A percentile compares a stretch with the other conserved stretches of the same genome.
phyloP scores from a whole-genome alignment of 2,888 invertebrate species.

The Drosophila parthenogenetica region DNA sequence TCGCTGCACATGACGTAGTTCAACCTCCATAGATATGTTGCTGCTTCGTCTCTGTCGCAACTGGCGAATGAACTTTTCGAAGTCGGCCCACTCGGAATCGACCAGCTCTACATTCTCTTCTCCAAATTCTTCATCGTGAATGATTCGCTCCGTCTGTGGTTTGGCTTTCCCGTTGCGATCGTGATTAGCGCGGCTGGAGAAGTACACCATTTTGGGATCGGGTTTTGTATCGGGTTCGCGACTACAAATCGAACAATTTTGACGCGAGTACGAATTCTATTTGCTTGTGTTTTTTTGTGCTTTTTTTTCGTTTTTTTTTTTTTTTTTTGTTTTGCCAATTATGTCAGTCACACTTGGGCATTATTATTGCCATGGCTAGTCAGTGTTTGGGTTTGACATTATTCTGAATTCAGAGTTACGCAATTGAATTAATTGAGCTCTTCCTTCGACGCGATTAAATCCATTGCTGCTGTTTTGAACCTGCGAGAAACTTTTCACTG shows the following conservation, averaged over 20 bases:
- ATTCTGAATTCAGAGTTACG: slow-evolving; percentile 17
- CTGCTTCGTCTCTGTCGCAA: slow-evolving; percentile 83
- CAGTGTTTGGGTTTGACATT: slow-evolving; percentile 7
- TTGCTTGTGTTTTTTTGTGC: slow-evolving; percentile 3
- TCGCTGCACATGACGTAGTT: slow-evolving; percentile 79
- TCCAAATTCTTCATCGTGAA: slow-evolving; percentile 85
- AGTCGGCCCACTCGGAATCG: slow-evolving; percentile 85
- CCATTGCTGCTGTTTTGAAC: slow-evolving; percentile 31
- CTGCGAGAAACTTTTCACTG: slow-evolving; percentile 31
- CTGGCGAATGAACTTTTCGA: slow-evolving; percentile 83
- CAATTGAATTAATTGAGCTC: slow-evolving; percentile 50
- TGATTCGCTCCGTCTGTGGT: slow-evolving; percentile 77
- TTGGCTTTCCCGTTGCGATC: slow-evolving; percentile 64
- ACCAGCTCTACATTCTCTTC: slow-evolving; percentile 85
- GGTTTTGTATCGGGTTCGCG: slow-evolving; percentile 7
- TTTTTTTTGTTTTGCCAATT: slow-evolving; percentile 2
- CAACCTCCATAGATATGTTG: slow-evolving; percentile 83
- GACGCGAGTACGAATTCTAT: slow-evolving; percentile 22
- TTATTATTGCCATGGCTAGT: slow-evolving; percentile 37
- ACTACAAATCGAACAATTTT: slow-evolving; percentile 17
- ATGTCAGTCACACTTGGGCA: slow-evolving; percentile 25
- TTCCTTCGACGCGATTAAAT: slow-evolving; percentile 43
- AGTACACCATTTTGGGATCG: slow-evolving; percentile 62
- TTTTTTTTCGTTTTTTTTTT: slow-evolving; percentile 2
- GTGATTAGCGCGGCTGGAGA: slow-evolving; percentile 70